phyloP scores from a whole-genome alignment of 1,140 invertebrate species.

The Brachionus sp. region DNA sequence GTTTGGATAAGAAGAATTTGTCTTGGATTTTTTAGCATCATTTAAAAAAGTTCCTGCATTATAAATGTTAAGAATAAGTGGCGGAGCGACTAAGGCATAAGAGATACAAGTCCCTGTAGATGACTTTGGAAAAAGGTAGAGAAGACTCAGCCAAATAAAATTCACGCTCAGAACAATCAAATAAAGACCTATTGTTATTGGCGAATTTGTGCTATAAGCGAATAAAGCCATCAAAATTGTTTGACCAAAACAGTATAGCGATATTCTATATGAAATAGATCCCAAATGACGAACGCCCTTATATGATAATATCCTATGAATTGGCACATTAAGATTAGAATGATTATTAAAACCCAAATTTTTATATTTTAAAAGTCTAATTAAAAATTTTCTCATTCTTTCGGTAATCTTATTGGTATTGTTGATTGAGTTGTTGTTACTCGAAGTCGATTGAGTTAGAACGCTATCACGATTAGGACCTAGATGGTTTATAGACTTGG shows the following conservation, averaged over 20 bases:
- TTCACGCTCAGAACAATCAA: constrained; percentile 54
- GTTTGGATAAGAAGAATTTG: not conserved
- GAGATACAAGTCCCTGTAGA: constrained; percentile 56
- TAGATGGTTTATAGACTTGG: not conserved
- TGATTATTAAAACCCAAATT: not conserved
- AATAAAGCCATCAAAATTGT: constrained; percentile 51
- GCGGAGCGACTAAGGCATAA: constrained; percentile 55
- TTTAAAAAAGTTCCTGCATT: not conserved
- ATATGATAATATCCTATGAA: constrained; percentile 54
- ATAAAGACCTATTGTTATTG: constrained; percentile 52
- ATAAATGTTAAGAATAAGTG: constrained; percentile 49
- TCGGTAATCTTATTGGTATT: not conserved
- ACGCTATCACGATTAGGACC: not conserved
- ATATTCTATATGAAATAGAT: constrained; percentile 53
- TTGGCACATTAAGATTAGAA: constrained; percentile 22
- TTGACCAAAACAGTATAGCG: constrained; percentile 51
- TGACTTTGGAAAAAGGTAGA: constrained; percentile 53
- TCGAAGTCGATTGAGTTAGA: not conserved
- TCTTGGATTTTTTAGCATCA: not conserved
- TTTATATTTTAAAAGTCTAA: not conserved
- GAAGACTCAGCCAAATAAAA: constrained; percentile 52
- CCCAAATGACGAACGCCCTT: constrained; percentile 57
- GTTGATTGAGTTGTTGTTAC: not conserved
- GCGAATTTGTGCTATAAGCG: constrained; percentile 54
- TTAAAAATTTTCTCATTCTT: not conserved